Evolutionary conservation across 2,888 invertebrate genomes (phyloP), one percentile per base, ranked within the genome.

Genomic region (Trilocha varians): DNA sequence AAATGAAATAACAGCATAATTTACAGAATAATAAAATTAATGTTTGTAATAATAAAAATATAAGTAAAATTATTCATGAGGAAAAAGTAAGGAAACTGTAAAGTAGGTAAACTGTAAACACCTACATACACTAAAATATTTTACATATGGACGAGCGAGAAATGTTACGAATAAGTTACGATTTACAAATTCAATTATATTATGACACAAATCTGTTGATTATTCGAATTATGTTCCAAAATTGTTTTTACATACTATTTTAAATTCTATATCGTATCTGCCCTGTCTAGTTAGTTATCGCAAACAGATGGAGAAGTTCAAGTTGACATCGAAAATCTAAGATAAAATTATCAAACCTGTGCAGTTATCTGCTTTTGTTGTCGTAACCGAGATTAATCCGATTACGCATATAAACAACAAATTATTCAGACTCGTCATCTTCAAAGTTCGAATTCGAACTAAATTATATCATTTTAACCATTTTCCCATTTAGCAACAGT

Each of bases 321-420:
- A 38, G 42, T 62, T 51, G 47, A 49, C 51, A 47, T 55, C 53
- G 38, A 38, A 38, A 16, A 35, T 47, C 49, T 55, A 57, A 58
- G 45, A 59, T 53, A 57, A 57, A 64, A 53, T 44, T 41, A 50
- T 67, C 79, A 72, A 77, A 78, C 79, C 78, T 80, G 57, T 38
- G 52, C 51, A 48, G 41, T 43, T 13, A 40, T 40, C 47, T 42
- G 59, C 57, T 37, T 52, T 47, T 34, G 58, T 46, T 43, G 48
- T 47, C 41, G 58, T 50, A 49, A 60, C 54, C 53, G 59, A 55
- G 56, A 65, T 47, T 55, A 67, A 49, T 56, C 65, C 65, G 46
- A 61, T 46, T 52, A 62, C 53, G 48, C 59, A 58, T 48, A 52
- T 57, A 45, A 72, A 51, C 55, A 68, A 55, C 47, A 53, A 59